Conservation (phyloP, 2,113 vertebrate genomes). For the Pithys albifrons region DNA sequence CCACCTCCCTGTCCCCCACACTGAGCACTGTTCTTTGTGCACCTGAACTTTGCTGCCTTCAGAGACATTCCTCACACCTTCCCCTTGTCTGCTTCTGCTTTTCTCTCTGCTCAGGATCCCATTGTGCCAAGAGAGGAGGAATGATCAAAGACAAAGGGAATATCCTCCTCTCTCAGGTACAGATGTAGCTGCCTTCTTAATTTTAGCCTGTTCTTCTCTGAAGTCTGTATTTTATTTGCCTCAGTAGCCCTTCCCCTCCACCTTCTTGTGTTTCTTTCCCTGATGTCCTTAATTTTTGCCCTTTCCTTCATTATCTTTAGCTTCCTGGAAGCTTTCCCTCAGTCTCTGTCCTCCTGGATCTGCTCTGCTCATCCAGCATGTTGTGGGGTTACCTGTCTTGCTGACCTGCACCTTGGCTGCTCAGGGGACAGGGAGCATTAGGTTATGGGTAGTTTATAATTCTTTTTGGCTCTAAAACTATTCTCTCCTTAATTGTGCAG, state of each 20-base stretch:
- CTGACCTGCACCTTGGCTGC: neutral
- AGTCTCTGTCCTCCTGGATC: neutral
- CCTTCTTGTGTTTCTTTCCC: neutral
- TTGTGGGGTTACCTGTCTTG: neutral
- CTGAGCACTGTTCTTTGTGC: neutral
- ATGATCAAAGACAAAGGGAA: neutral
- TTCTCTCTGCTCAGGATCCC: neutral
- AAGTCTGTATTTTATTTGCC: neutral
- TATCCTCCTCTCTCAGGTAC: neutral
- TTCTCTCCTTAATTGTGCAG: neutral
- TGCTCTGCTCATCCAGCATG: neutral
- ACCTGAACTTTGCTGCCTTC: neutral
- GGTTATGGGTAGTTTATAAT: neutral
- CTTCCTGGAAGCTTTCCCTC: neutral
- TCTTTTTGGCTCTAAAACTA: neutral
- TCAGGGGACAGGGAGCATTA: neutral
- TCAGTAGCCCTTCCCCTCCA: neutral
- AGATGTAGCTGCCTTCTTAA: neutral
- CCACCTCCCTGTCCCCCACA: neutral
- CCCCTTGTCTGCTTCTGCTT: neutral
- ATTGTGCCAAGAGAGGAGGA: neutral
- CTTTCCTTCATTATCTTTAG: neutral
- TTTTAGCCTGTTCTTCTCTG: neutral
- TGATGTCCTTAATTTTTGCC: neutral
- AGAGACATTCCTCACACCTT: neutral